Evolutionary conservation across 2,888 invertebrate genomes (phyloP).

Genomic region (Nebria brevicollis): DNA sequence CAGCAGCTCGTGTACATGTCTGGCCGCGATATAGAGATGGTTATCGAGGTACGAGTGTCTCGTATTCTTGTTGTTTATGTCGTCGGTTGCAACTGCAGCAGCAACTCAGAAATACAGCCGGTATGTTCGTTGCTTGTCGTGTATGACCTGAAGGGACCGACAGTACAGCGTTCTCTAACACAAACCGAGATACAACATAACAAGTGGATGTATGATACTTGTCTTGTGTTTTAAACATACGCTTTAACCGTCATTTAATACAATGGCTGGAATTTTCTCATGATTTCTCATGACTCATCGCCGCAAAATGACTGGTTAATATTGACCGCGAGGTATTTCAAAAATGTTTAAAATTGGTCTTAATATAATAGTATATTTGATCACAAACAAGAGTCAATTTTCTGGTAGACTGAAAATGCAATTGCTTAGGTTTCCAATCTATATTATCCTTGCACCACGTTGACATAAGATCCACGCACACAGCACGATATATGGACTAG

Average conservation of each 20-base stretch:
- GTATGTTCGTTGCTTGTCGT: neutral
- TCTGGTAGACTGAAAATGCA: neutral
- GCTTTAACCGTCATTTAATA: neutral
- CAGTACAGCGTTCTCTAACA: neutral
- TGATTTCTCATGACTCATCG: no score
- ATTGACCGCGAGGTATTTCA: no score
- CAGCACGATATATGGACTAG: neutral
- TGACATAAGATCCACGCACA: neutral
- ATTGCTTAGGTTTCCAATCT: neutral
- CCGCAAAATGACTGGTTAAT: no score
- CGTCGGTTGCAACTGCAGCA: neutral
- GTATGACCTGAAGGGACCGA: neutral
- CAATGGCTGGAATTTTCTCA: neutral
- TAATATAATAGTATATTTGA: neutral
- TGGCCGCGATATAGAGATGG: neutral
- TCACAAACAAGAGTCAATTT: neutral
- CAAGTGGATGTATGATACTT: neutral
- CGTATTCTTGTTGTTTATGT: slow-evolving; percentile 1
- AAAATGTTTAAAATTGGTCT: no score
- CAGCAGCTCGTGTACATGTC: neutral
- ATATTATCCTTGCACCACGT: neutral
- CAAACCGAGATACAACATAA: neutral
- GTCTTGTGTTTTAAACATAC: neutral
- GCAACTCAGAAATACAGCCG: neutral
- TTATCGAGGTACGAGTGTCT: neutral